phyloP scores from a whole-genome alignment of 2,113 vertebrate genomes.

The Tupaia chinensis region DNA sequence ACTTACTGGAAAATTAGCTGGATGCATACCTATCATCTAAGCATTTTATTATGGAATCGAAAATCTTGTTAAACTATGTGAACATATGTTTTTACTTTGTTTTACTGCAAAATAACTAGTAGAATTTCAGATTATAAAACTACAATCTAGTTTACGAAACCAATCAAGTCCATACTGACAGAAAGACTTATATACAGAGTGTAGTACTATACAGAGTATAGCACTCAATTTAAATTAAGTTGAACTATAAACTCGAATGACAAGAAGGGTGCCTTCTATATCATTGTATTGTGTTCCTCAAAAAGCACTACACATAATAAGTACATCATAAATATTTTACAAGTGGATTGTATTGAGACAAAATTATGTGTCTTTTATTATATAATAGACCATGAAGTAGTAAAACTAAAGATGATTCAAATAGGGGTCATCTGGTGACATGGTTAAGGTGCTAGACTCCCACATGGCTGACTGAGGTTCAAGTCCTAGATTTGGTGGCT shows the following conservation, averaged over 20 bases:
- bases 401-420: background rate
- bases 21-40: background rate
- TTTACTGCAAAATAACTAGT: background rate
- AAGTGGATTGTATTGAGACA: background rate
- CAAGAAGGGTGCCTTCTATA: background rate
- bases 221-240: background rate
- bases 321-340: background rate
- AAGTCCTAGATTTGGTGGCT: no score
- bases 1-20: background rate
- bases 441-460: no score
- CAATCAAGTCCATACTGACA: background rate
- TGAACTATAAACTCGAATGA: background rate
- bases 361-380: background rate
- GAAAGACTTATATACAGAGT: background rate
- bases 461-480: no score
- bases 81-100: background rate
- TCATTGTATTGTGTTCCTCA: background rate
- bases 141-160: background rate
- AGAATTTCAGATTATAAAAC: background rate
- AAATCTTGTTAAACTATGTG: constrained; percentile 14
- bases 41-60: background rate
- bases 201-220: background rate
- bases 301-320: background rate
- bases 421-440: no score
- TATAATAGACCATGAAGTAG: background rate